Evolutionary conservation across 2,797 vertebrate species (phyloP).

Genomic region (Poeciliopsis gracilis): DNA sequence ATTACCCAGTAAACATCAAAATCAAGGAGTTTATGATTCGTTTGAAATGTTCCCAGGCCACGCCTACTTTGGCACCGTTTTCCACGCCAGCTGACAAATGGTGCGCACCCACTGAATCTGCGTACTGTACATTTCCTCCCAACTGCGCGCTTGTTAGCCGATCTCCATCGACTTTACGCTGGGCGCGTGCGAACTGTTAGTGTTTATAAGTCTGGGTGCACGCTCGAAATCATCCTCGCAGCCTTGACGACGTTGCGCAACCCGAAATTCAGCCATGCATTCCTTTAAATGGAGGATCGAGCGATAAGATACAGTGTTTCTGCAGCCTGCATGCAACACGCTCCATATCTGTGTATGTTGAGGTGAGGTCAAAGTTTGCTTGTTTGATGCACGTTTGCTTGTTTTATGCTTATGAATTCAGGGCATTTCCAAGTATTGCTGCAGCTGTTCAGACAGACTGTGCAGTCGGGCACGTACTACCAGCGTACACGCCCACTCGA

Average conservation of each 20-base stretch:
- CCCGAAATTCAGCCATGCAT: slow-evolving; percentile 18
- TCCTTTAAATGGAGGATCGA: slow-evolving; percentile 45
- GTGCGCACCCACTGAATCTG: background rate
- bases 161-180: slow-evolving; percentile 26
- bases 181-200: background rate
- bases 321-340: slow-evolving; percentile 19
- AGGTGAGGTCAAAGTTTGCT: slow-evolving; percentile 32
- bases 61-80: background rate
- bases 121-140: slow-evolving; percentile 35
- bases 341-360: slow-evolving; percentile 38
- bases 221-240: background rate
- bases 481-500: slow-evolving; percentile 56
- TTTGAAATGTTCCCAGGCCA: background rate
- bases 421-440: background rate
- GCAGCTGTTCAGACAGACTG: background rate
- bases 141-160: slow-evolving; percentile 41
- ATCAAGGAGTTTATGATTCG: background rate
- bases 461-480: slow-evolving; percentile 55
- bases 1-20: background rate
- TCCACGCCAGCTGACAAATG: background rate
- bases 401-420: background rate
- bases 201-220: slow-evolving; percentile 27
- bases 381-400: background rate
- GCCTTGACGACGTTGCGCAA: slow-evolving; percentile 29
- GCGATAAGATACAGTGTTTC: slow-evolving; percentile 17